A percentile compares a stretch with the other conserved stretches of the same genome.
Evolutionary conservation across 2,113 vertebrate genomes (phyloP).

Genomic region (Scomber colias): DNA sequence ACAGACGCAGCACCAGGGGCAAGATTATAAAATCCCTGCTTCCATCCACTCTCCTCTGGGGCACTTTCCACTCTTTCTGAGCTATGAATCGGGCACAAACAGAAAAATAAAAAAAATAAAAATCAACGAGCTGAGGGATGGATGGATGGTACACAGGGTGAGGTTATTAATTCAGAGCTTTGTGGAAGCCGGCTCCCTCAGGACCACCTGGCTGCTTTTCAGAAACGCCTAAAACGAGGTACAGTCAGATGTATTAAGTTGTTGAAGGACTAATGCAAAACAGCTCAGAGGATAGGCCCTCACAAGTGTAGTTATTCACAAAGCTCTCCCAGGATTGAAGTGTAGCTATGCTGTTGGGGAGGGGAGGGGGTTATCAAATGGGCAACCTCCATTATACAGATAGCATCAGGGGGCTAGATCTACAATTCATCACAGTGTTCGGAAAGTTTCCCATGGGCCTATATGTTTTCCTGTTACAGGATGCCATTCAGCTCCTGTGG

Average conservation of each 20-base stretch:
- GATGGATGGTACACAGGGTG: slow-evolving; percentile 48
- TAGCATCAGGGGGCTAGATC: slow-evolving; percentile 20
- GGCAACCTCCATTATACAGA: slow-evolving; percentile 49
- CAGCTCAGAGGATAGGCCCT: slow-evolving; percentile 27
- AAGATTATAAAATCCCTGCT: slow-evolving; percentile 54
- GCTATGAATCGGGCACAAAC: slow-evolving; percentile 35
- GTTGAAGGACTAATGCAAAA: slow-evolving; percentile 49
- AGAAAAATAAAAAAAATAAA: neutral
- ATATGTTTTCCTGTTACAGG: slow-evolving; percentile 20
- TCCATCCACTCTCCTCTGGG: slow-evolving; percentile 45
- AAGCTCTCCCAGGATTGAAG: slow-evolving; percentile 8
- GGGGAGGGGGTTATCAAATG: slow-evolving; percentile 28
- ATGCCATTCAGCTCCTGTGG: neutral
- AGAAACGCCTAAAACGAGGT: slow-evolving; percentile 10
- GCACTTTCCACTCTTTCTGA: slow-evolving; percentile 31
- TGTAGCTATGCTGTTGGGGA: neutral
- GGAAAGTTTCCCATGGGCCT: slow-evolving; percentile 11
- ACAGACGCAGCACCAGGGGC: slow-evolving; percentile 42
- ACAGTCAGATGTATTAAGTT: slow-evolving; percentile 35
- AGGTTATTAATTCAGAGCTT: slow-evolving; percentile 66
- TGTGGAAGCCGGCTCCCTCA: slow-evolving; percentile 52
- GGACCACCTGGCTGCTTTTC: slow-evolving; percentile 48
- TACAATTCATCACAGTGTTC: slow-evolving; percentile 41
- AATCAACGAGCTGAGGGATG: slow-evolving; percentile 35
- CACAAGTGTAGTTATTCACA: slow-evolving; percentile 15